Evolutionary conservation across 2,797 vertebrate species (phyloP), one percentile per base, ranked within the genome.

Genomic region (Xyrichtys novacula): DNA sequence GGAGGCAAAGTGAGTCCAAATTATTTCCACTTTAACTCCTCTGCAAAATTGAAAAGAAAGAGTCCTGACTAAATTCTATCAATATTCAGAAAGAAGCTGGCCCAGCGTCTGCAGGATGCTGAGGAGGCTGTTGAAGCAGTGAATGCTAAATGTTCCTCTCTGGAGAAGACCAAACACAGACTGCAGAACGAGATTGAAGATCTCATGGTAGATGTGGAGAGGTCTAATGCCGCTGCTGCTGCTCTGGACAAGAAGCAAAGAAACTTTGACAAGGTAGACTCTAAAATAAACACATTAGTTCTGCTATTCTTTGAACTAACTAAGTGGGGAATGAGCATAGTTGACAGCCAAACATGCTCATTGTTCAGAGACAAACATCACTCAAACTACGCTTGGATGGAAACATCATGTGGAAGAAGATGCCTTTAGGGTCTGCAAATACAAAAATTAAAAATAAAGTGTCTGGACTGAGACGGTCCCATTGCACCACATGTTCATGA

Each of bases 91-190:
- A 93, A 96, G 90, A 95, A 96, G 88, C 61, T 97, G 90, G 94
- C 95, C 1, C 95, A 95, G 88, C 78, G 95, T 40, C 89, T 96
- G 8, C 96, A 96, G 80, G 96, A 96, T 0, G 95, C 96, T 0
- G 96, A 96, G 79, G 95, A 96, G 75, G 94, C 95, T 0, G 94
- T 96, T 52, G 96, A 96, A 87, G 95, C 96, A 0, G 92, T 95
- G 39, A 96, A 96, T 0, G 95, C 95, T 74, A 97, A 97, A 78
- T 96, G 96, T 71, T 96, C 96, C 1, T 97, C 96, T 0, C 83
- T 97, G 88, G 96, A 97, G 84, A 97, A 97, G 87, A 96, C 95
- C 75, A 97, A 97, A 81, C 96, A 97, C 86, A 92, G 96, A 9
- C 89, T 97, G 74, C 96, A 96, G 88, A 95, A 94, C 1, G 96